Conservation (phyloP, 2,888 invertebrate species). For the Cantharis lateralis region DNA sequence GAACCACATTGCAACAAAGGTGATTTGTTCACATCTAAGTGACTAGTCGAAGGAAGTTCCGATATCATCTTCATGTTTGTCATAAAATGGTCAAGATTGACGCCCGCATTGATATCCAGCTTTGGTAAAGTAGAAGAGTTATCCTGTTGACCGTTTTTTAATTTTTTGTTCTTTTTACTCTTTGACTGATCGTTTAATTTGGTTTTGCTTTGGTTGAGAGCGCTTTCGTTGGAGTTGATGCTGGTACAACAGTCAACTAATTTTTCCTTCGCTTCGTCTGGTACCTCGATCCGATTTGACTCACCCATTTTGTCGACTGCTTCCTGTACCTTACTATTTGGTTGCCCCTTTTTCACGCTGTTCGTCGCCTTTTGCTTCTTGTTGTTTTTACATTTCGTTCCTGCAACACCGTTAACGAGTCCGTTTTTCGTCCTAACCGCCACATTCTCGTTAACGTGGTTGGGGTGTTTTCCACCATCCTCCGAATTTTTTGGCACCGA, state of each 20-base stretch:
- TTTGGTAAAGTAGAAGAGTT: constrained; percentile 30
- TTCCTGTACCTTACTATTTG: neutral
- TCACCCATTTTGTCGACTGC: neutral
- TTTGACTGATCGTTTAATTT: constrained; percentile 2
- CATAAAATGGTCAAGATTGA: constrained; percentile 5
- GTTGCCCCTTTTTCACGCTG: neutral
- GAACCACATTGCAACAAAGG: constrained; percentile 7
- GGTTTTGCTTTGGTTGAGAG: constrained; percentile 9
- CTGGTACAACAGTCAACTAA: neutral
- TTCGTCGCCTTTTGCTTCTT: constrained; percentile 26
- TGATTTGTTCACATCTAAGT: neutral
- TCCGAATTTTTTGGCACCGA: neutral
- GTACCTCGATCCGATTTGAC: neutral
- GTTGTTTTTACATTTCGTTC: constrained; percentile 19
- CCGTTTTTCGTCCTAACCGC: constrained; percentile 37
- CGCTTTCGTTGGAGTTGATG: neutral
- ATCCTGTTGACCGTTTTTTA: constrained; percentile 32
- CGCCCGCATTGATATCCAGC: constrained; percentile 34
- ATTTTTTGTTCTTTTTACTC: constrained; percentile 30
- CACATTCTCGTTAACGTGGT: constrained; percentile 12
- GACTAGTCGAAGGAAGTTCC: constrained; percentile 21
- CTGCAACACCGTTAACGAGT: constrained; percentile 40
- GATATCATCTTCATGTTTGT: constrained; percentile 27
- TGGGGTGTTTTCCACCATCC: constrained; percentile 1
- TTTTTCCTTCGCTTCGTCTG: neutral